Evolutionary conservation across 2,797 vertebrate species (phyloP).

Genomic region (Mormyrops attenuatus): DNA sequence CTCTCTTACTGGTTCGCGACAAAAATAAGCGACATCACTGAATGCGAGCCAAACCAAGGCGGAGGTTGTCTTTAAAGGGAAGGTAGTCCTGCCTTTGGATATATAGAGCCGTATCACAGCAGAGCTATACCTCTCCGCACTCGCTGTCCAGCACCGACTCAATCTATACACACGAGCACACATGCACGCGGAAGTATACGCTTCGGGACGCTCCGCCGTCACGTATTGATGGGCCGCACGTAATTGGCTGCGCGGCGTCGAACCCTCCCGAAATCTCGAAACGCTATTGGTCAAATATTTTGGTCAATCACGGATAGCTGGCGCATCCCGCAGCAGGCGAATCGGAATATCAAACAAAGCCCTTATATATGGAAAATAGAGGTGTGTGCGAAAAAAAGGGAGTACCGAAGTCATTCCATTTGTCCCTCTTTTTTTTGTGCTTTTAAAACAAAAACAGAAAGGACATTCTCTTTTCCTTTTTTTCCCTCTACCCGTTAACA

Average conservation of each 20-base stretch:
- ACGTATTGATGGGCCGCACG: conserved; percentile 30
- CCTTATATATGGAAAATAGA: conserved; percentile 1
- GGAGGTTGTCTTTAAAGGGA: conserved; percentile 75
- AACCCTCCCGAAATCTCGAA: conserved; percentile 29
- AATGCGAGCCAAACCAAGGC: conserved; percentile 73
- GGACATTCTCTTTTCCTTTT: not conserved
- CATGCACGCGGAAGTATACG: conserved; percentile 72
- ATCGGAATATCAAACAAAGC: conserved; percentile 22
- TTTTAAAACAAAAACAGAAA: conserved; percentile 7
- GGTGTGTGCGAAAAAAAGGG: conserved; percentile 9
- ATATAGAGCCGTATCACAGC: conserved; percentile 82
- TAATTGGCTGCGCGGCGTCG: conserved; percentile 59
- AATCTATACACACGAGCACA: conserved; percentile 56
- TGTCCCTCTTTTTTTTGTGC: not conserved
- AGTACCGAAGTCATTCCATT: not conserved
- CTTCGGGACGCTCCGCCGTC: conserved; percentile 38
- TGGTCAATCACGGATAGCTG: conserved; percentile 18
- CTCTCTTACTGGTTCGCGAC: conserved; percentile 39
- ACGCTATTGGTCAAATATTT: conserved; percentile 46
- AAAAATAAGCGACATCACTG: conserved; percentile 55
- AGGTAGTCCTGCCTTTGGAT: conserved; percentile 75
- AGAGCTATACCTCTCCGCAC: conserved; percentile 74
- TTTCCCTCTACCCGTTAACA: not conserved
- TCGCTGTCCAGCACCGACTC: conserved; percentile 60
- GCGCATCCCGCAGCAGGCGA: conserved; percentile 10